Conservation (phyloP, 1,140 invertebrate genomes). For the Mamestra configurata region DNA sequence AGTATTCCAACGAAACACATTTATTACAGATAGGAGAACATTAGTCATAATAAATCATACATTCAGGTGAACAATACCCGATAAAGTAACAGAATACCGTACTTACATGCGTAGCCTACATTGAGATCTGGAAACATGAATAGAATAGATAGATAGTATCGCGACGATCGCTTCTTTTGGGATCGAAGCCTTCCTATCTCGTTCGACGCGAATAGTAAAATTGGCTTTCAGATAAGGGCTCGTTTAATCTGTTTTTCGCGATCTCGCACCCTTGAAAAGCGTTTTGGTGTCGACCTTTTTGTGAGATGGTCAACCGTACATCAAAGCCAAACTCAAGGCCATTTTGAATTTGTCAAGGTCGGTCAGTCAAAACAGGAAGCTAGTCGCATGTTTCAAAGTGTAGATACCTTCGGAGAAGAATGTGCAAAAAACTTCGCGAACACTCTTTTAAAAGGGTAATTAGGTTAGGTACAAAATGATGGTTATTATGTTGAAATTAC, state of each 20-base stretch:
- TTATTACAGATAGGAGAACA: conserved; percentile 4
- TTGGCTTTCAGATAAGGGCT: not conserved
- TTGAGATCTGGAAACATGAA: not conserved
- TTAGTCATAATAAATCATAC: conserved; percentile 18
- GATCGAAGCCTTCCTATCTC: conserved; percentile 1
- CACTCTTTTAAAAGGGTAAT: no score
- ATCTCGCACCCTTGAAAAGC: no score
- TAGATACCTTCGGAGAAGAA: no score
- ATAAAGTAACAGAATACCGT: conserved; percentile 19
- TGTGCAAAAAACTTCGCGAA: no score
- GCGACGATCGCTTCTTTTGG: not conserved
- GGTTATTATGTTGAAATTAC: no score
- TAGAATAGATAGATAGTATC: not conserved
- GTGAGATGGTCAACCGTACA: no score
- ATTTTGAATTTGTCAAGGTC: no score
- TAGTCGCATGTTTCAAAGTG: no score
- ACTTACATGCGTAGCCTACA: not conserved
- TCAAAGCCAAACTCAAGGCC: no score
- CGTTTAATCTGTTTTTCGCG: not conserved
- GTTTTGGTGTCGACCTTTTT: no score
- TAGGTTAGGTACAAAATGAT: no score
- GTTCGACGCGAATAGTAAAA: not conserved
- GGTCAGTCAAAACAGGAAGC: no score
- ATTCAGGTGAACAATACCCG: conserved; percentile 13
- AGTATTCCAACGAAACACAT: conserved; percentile 9